phyloP scores from a whole-genome alignment of 2,888 invertebrate genomes.

The Cinara cedri region DNA sequence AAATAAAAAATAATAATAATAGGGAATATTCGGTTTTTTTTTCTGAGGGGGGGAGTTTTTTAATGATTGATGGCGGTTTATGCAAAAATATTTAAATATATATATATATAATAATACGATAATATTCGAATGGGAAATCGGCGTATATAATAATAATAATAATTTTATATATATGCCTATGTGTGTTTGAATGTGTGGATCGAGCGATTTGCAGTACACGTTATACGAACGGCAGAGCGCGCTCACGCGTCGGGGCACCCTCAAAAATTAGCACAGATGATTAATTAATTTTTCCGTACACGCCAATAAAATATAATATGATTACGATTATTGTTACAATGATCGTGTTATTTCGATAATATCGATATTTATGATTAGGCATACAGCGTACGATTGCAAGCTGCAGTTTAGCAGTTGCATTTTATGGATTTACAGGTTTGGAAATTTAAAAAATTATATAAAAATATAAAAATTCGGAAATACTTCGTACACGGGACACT shows the following conservation, averaged over 20 bases:
- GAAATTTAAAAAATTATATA: too few relatives aligned
- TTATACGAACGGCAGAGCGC: neutral
- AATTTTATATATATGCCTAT: too few relatives aligned
- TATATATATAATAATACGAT: too few relatives aligned
- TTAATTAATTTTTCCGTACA: constrained; percentile 1
- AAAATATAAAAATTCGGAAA: too few relatives aligned
- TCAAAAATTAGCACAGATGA: neutral
- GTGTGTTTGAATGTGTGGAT: too few relatives aligned
- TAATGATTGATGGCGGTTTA: constrained; percentile 10
- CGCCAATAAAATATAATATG: neutral
- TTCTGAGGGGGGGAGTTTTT: constrained; percentile 1
- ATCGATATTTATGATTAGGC: neutral
- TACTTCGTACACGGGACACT: too few relatives aligned
- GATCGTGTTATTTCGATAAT: neutral
- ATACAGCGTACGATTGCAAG: neutral
- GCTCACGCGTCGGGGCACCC: neutral
- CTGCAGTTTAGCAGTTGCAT: neutral
- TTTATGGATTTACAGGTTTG: too few relatives aligned
- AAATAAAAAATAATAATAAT: too few relatives aligned
- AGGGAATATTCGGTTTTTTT: too few relatives aligned
- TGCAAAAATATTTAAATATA: neutral
- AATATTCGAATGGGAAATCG: neutral
- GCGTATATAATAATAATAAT: constrained; percentile 2
- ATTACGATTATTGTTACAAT: too few relatives aligned
- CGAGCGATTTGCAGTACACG: neutral